Base-by-base conservation (phyloP, 2,888 invertebrate genomes). In the Julus scanicus region DNA sequence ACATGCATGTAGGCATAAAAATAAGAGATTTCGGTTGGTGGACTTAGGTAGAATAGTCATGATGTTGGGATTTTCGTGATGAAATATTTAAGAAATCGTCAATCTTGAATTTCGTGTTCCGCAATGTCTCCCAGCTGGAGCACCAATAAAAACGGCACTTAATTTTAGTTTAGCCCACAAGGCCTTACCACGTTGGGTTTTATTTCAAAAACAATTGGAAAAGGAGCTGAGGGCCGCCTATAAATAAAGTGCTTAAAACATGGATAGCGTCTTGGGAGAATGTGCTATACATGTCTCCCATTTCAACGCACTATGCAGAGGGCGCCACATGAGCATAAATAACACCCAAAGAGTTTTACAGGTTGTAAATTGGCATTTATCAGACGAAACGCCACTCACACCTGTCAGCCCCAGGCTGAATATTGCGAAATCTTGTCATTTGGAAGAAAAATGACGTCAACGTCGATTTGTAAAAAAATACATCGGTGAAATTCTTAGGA, bases 101-200 rank as follows among this genome's bases (percentile, higher is more conserved):
- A 63, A 63, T 63, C 63, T 63, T 63, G n/a, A 17, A 63, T 63
- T 63, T 63, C 63, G 20, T 63, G 63, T 63, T 63, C 63, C 63
- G 63, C 63, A 63, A 63, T 63, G 63, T 63, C 63, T 63, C 63
- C 63, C 63, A 63, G 63, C 63, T 63, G 63, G 63, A 63, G 63
- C n/a, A n/a, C 63, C 17, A 63, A 63, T 63, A 63, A 63, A 63
- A 63, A 63, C n/a, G 63, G 63, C 63, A 63, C 63, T 63, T 63
- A 63, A 15, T 63, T 63, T 63, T 63, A 63, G 63, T 63, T 63
- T 63, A 63, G 63, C 63, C 63, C 63, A 63, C 63, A 63, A 63
- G 63, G 63, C 63, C 63, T 63, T 63, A 63, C 63, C 63, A 63
- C 63, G 63, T 63, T 63, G 63, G n/a, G 63, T 63, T 63, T 63